Evolutionary conservation across 2,888 invertebrate species (phyloP), one percentile per base, ranked within the genome.

Genomic region (Melitaea athalia): DNA sequence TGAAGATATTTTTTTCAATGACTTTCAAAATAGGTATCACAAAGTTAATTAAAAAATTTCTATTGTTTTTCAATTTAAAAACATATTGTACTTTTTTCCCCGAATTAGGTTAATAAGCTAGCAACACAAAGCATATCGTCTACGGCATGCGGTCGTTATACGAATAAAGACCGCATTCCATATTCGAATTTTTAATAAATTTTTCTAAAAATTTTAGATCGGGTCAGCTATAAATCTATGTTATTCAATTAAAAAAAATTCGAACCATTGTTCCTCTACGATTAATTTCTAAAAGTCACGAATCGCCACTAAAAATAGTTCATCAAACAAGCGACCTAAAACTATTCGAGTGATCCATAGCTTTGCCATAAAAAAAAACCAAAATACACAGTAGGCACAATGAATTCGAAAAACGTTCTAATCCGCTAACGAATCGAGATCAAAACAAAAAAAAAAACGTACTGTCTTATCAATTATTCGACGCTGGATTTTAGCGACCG

Each of bases 381-480:
- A 31, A 50, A 38, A 52, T 33, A 55, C 67, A 63, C 59, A 68
- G 68, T 64, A 52, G 42, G 53, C 52, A 68, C 67, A 59, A 68
- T 63, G 60, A 49, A 33, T 65, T 63, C 49, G 67, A 60, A 65
- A 84, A 83, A 79, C 72, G 74, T 78, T 83, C 85, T 86, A 88
- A 88, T 86, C 79, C 83, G 59, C 78, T 79, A 86, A 84, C 85
- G 84, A 83, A 84, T 85, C 81, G 75, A 73, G 75, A 81, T 80
- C 75, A 76, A 77, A 77, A 77, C 78, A 24, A 38, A 38, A 38
- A 81, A 81, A 78, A 76, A 65, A 70, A 59, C 67, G 59, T 57
- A 63, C 81, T 70, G 79, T 76, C 83, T 84, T 85, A 88, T 90
- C 85, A 91, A 91, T 87, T 88, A 90, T 91, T 89, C 86, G 80